phyloP scores from a whole-genome alignment of 2,888 invertebrate genomes.

The Epirrhoe tristata region DNA sequence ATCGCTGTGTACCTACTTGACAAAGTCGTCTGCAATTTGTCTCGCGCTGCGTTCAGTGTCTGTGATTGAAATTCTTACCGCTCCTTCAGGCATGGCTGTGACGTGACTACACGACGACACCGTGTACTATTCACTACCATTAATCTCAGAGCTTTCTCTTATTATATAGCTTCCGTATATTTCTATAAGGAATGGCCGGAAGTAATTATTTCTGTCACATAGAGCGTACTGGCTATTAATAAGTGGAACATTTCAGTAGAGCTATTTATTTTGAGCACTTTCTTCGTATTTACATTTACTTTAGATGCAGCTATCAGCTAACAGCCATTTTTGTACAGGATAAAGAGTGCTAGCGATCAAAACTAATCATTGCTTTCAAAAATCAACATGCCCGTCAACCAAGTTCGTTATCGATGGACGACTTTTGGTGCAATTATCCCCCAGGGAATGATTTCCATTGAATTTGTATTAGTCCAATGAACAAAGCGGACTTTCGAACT shows the following conservation, averaged over 20 bases:
- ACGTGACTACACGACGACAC: conserved; percentile 51
- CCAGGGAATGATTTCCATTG: conserved; percentile 61
- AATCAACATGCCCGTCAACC: conserved; percentile 27
- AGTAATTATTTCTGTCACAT: conserved; percentile 27
- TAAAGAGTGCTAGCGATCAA: not conserved
- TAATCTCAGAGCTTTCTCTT: conserved; percentile 34
- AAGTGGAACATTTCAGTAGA: not conserved
- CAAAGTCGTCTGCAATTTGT: conserved; percentile 69
- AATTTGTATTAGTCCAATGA: conserved; percentile 63
- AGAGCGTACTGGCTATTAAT: not conserved
- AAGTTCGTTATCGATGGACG: conserved; percentile 29
- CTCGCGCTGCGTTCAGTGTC: conserved; percentile 54
- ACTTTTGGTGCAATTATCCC: conserved; percentile 3
- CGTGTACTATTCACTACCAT: conserved; percentile 36
- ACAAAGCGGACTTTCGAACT: conserved; percentile 72
- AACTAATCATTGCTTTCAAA: not conserved
- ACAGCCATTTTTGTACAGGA: no score
- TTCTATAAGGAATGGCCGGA: conserved; percentile 33
- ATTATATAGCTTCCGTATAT: conserved; percentile 25
- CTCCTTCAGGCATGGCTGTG: conserved; percentile 53
- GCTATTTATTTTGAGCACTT: not conserved
- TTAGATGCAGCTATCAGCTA: no score
- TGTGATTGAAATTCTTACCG: conserved; percentile 69
- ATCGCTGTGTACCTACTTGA: conserved; percentile 48
- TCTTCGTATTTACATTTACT: not conserved